Conservation (phyloP, 2,113 vertebrate species). For the Oreotragus oreotragus region DNA sequence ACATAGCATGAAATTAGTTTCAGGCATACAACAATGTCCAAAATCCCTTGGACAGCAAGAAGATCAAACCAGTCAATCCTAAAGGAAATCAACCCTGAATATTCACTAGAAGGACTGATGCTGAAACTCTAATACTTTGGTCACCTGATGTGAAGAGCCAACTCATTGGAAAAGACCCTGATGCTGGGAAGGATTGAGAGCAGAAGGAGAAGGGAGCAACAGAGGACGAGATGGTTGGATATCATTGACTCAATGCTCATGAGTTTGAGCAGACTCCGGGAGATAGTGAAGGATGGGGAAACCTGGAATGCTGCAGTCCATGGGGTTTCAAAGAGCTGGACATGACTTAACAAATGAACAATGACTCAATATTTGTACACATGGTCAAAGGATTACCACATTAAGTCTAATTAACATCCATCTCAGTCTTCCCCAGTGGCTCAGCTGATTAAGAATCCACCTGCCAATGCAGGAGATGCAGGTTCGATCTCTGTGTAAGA, state of each 20-base stretch:
- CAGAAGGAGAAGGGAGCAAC: background rate
- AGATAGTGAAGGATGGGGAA: background rate
- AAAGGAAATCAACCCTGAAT: background rate
- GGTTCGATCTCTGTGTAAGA: background rate
- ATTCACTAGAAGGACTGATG: background rate
- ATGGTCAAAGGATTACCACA: background rate
- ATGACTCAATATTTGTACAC: background rate
- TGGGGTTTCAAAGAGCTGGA: background rate
- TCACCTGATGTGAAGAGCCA: background rate
- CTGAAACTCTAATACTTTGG: background rate
- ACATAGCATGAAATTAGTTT: background rate
- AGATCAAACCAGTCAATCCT: background rate
- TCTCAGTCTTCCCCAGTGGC: background rate
- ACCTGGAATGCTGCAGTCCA: background rate
- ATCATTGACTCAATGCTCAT: background rate
- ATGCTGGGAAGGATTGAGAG: background rate
- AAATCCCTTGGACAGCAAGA: background rate
- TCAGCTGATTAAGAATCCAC: background rate
- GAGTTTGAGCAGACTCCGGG: background rate
- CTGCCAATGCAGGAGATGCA: background rate
- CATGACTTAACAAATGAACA: background rate
- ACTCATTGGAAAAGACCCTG: background rate
- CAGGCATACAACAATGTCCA: background rate
- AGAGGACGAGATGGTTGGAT: background rate
- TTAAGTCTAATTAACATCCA: background rate